Evolutionary conservation across 2,888 invertebrate species (phyloP), one percentile per base, ranked within the genome.

Genomic region (Troides aeacus): DNA sequence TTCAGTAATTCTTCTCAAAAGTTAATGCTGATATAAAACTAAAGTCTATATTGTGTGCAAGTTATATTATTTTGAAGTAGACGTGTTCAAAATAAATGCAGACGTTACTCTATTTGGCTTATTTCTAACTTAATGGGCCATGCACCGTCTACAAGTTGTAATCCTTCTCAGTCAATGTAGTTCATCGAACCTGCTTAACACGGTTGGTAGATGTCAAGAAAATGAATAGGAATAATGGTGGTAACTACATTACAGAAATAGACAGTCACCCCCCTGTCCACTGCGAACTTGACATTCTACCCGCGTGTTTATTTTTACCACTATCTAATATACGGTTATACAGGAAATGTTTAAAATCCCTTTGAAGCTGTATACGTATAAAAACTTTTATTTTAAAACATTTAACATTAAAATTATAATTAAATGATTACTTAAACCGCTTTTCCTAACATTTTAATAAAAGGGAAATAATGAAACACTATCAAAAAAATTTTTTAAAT

Each of bases 281-380:
- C 75, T 77, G 79, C 88, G 85, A 91, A 92, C 91, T 91, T 91
- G 88, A 89, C 86, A 89, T 90, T 88, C 80, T 84, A 86, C 85
- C 83, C 83, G 80, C 78, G 81, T 81, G 86, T 84, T 84, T 91
- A 91, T 90, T 89, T 90, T 85, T 84, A 87, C 81, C 81, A 82
- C 83, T 84, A 84, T 84, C 86, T 88, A 85, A 89, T 88, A 84
- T 84, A 85, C 82, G 81, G 82, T 85, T 84, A 84, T 79, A 78
- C 80, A 78, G 84, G 83, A 84, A 84, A 82, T 70, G 72, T 72
- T 71, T 65, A 68, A 72, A 73, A 70, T 62, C 70, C 67, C 70
- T 74, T 73, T 72, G 68, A 72, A 70, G 70, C 71, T 50, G 70
- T 42, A 64, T 70, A 68, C 70, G 70, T 72, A 73, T 62, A 69